Evolutionary conservation across 2,113 vertebrate species (phyloP).

Genomic region (Phalacrocorax pelagicus): DNA sequence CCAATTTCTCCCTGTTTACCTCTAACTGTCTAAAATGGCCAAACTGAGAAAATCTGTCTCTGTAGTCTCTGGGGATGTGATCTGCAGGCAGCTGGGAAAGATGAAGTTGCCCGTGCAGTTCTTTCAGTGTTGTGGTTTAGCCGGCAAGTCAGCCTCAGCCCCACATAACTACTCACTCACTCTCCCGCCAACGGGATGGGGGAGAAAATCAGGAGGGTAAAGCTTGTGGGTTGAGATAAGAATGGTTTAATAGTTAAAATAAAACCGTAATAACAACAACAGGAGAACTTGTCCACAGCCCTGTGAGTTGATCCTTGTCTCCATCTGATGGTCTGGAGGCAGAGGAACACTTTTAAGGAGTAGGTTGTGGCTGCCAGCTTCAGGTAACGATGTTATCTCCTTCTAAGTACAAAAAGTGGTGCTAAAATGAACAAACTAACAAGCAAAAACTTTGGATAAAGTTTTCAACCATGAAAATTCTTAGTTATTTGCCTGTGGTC

Average conservation of each 20-base stretch:
- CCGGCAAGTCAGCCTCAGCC: too few relatives aligned
- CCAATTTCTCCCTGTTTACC: not conserved
- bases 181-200: too few relatives aligned
- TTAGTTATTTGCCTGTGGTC: not conserved
- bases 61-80: too few relatives aligned
- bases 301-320: fast-evolving
- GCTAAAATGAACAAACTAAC: not conserved
- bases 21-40: not conserved
- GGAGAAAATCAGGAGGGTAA: too few relatives aligned
- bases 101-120: not conserved
- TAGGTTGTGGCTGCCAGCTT: not conserved
- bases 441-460: not conserved
- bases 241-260: too few relatives aligned
- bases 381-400: not conserved
- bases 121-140: too few relatives aligned
- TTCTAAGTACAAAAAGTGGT: not conserved
- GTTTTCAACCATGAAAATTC: not conserved
- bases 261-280: too few relatives aligned
- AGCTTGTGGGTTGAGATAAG: too few relatives aligned
- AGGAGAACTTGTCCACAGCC: not conserved
- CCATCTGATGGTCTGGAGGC: not conserved
- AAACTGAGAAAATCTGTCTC: not conserved
- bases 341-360: not conserved
- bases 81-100: fast-evolving
- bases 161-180: too few relatives aligned